Percentiles rank a stretch among this genome's conserved stretches.
Evolutionary conservation across 2,113 vertebrate species (phyloP).

Genomic region (Sylvilagus bachmani): DNA sequence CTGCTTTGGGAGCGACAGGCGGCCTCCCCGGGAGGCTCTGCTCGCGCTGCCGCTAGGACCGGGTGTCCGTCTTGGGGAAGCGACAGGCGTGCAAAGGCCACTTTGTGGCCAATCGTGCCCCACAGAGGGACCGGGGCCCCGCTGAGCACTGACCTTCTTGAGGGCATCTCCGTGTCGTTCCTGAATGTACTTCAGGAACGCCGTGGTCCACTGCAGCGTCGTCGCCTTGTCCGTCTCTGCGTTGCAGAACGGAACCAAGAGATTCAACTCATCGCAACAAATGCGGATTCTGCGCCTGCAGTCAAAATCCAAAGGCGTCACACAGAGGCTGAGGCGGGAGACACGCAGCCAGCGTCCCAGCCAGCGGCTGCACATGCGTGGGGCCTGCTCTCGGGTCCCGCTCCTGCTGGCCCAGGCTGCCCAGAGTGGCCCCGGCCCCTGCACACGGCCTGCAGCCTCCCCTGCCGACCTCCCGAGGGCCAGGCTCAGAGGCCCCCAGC

Average conservation of each 20-base stretch:
- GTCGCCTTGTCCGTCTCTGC: slow-evolving; percentile 94
- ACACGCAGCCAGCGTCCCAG: too few relatives aligned
- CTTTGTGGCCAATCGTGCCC: too few relatives aligned
- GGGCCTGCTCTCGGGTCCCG: too few relatives aligned
- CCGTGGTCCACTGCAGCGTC: slow-evolving; percentile 95
- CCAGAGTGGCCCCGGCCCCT: not conserved
- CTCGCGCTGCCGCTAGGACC: too few relatives aligned
- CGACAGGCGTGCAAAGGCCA: too few relatives aligned
- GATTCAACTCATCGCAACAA: slow-evolving; percentile 96
- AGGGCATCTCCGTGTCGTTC: slow-evolving; percentile 92
- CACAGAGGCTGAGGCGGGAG: not conserved
- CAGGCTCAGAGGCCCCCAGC: not conserved
- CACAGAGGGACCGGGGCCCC: not conserved
- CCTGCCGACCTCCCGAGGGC: not conserved
- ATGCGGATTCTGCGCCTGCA: slow-evolving; percentile 94
- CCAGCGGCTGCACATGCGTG: not conserved
- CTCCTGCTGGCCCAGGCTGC: not conserved
- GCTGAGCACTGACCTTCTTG: slow-evolving; percentile 89
- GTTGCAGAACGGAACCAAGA: slow-evolving; percentile 94
- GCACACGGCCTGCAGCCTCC: not conserved
- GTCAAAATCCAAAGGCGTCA: not conserved
- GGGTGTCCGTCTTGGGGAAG: too few relatives aligned
- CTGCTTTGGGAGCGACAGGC: too few relatives aligned
- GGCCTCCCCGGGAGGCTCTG: too few relatives aligned
- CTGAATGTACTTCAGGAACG: slow-evolving; percentile 94